phyloP scores from a whole-genome alignment of 2,888 invertebrate species.

The Andrena trimmerana region DNA sequence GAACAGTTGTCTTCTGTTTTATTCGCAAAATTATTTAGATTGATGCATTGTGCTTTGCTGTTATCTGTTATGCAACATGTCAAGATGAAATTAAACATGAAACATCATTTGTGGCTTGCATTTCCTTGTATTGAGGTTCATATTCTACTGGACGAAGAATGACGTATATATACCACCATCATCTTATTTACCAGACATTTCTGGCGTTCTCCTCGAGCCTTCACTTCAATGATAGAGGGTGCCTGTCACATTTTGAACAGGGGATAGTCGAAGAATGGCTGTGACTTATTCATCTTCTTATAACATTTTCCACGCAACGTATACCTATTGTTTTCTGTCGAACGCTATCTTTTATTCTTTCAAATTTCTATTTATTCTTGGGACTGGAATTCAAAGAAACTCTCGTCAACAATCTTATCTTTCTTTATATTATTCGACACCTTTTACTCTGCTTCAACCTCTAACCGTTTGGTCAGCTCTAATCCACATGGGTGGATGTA shows the following conservation, averaged over 20 bases:
- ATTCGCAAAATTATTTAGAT: neutral
- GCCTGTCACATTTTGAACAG: conserved; percentile 66
- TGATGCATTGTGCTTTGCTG: neutral
- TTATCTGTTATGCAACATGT: neutral
- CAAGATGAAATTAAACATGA: conserved; percentile 22
- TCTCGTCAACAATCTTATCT: neutral
- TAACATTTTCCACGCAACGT: conserved; percentile 37
- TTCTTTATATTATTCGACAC: neutral
- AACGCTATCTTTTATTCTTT: conserved; percentile 63
- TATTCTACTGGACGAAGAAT: conserved; percentile 46
- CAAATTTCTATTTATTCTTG: conserved; percentile 49
- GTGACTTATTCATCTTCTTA: conserved; percentile 47
- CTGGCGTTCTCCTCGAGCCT: conserved; percentile 56
- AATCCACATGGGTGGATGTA: conserved; percentile 53
- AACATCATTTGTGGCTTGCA: conserved; percentile 11
- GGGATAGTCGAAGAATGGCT: conserved; percentile 41
- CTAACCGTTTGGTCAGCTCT: conserved; percentile 50
- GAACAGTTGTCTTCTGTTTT: conserved; percentile 11
- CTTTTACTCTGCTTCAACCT: conserved; percentile 50
- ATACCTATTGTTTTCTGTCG: conserved; percentile 12
- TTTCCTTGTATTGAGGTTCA: conserved; percentile 24
- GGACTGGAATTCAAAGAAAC: neutral
- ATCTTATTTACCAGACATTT: conserved; percentile 63
- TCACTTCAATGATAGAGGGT: conserved; percentile 68
- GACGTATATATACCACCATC: conserved; percentile 49